Base-by-base conservation (phyloP, 2,888 invertebrate genomes). In the Protodeltote pygarga region DNA sequence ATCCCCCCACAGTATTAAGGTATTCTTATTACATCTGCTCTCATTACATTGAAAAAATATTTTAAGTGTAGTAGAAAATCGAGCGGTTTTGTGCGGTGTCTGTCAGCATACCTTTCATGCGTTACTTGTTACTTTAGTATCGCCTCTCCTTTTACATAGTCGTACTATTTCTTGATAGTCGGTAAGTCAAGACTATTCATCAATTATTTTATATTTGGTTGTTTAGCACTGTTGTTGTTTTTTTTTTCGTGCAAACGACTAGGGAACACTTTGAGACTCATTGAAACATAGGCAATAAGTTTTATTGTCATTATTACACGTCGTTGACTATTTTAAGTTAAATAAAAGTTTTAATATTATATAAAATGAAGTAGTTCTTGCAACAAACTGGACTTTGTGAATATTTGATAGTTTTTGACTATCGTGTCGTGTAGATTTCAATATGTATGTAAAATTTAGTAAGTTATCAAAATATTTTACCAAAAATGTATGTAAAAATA, bases 1-100 rank as follows among this genome's bases (percentile, higher is more conserved):
- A 35, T 39, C 39, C 35, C 39, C 33, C 34, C 35, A 52, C 52
- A 54, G 54, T 60, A 54, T 54, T 54, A 52, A 52, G 53, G 16
- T 35, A 35, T n/a, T n/a, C n/a, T n/a, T n/a, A n/a, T n/a, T n/a
- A n/a, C n/a, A n/a, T n/a, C n/a, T n/a, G n/a, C n/a, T n/a, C n/a
- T n/a, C n/a, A n/a, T n/a, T n/a, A n/a, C n/a, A n/a, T n/a, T n/a
- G n/a, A n/a, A n/a, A n/a, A n/a, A n/a, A n/a, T n/a, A n/a, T n/a
- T n/a, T n/a, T n/a, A n/a, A n/a, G n/a, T n/a, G n/a, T n/a, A n/a
- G n/a, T n/a, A n/a, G n/a, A n/a, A n/a, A n/a, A n/a, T n/a, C n/a
- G n/a, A n/a, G n/a, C n/a, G n/a, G n/a, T n/a, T n/a, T n/a, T n/a
- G n/a, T n/a, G n/a, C n/a, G n/a, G n/a, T n/a, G n/a, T n/a, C n/a